Percentiles rank a stretch among this genome's conserved stretches.
Evolutionary conservation across 2,113 vertebrate genomes (phyloP).

Genomic region (Donacobius atricapilla): DNA sequence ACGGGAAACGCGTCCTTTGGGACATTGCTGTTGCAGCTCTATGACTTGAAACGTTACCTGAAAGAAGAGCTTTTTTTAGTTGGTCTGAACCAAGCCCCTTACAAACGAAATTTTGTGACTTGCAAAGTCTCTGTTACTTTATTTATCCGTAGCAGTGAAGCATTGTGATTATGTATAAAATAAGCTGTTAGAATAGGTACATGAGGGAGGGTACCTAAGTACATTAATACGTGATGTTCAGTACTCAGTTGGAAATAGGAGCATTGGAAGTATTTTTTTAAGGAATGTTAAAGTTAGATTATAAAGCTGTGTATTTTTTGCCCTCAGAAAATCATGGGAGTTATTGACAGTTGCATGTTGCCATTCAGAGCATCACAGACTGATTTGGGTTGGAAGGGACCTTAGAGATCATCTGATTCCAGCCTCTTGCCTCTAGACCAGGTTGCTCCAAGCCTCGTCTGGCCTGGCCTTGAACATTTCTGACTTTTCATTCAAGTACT

Average conservation of each 20-base stretch:
- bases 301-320: background rate
- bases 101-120: background rate
- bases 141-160: background rate
- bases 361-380: background rate
- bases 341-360: background rate
- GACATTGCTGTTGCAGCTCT: background rate
- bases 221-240: rapidly evolving
- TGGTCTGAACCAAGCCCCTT: background rate
- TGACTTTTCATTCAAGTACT: background rate
- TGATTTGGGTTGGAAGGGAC: background rate
- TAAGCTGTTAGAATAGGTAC: background rate
- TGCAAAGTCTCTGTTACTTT: background rate
- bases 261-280: background rate
- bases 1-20: background rate
- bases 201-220: background rate
- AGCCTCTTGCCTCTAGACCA: background rate
- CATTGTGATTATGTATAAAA: background rate
- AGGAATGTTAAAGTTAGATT: background rate
- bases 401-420: background rate
- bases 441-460: background rate
- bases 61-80: background rate
- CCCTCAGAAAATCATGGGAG: background rate
- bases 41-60: background rate
- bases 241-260: rapidly evolving
- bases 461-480: background rate